A percentile compares a stretch with the other conserved stretches of the same genome.
phyloP scores from a whole-genome alignment of 2,113 vertebrate genomes.

The Erpornis zantholeuca region DNA sequence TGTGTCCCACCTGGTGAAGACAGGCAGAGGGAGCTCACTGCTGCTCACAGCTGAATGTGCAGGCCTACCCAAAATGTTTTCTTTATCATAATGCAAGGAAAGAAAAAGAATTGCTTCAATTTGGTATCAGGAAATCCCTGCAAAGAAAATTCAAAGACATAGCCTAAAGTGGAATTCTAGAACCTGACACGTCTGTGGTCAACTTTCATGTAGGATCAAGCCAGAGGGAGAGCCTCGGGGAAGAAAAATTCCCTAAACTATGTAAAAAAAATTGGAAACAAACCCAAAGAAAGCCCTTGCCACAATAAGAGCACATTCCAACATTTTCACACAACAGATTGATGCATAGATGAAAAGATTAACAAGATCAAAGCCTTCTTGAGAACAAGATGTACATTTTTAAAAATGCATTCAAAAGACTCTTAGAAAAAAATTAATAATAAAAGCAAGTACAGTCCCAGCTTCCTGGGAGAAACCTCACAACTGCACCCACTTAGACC shows the following conservation, averaged over 20 bases:
- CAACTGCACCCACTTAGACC: neutral
- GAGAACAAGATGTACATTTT: constrained; percentile 11
- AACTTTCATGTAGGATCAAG: constrained; percentile 50
- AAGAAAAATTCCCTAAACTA: constrained; percentile 32
- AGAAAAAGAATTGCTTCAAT: neutral
- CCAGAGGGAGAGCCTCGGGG: neutral
- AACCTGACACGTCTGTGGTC: constrained; percentile 12
- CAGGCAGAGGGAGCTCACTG: neutral
- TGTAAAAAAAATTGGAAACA: constrained; percentile 1
- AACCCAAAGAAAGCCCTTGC: neutral
- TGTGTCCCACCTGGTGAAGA: neutral
- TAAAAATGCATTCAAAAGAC: neutral
- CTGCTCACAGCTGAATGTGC: neutral
- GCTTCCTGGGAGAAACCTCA: neutral
- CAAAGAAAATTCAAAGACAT: constrained; percentile 44
- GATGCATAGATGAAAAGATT: constrained; percentile 55
- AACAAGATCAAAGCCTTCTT: constrained; percentile 53
- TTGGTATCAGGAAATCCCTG: constrained; percentile 5
- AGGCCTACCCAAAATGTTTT: neutral
- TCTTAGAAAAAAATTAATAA: neutral
- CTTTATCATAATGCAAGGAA: neutral
- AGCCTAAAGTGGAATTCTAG: constrained; percentile 4
- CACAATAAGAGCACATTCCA: constrained; percentile 18
- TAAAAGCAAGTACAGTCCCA: neutral
- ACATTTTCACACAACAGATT: constrained; percentile 29